Evolutionary conservation across 2,888 invertebrate species (phyloP), one percentile per base, ranked within the genome.

Genomic region (Spodoptera littoralis): DNA sequence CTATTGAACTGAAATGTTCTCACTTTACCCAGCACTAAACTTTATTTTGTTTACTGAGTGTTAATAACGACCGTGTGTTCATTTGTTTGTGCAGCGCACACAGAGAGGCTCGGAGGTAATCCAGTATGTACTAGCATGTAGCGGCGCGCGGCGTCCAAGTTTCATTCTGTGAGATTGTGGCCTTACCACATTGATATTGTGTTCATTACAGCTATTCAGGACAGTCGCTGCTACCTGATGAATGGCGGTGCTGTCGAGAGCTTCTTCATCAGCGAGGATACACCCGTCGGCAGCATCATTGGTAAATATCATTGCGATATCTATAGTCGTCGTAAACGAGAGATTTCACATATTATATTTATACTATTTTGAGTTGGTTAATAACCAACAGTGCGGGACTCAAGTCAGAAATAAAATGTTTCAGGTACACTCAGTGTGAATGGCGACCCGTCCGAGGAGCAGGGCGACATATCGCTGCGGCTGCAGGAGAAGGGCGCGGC

Each of bases 161-260:
- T 57, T 22, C 6, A 8, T 36, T 36, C 6, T 9, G 36, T 36
- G 8, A 9, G 36, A 36, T 8, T 8, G 13, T 45, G 24, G 24
- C 4, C 22, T 42, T 12, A 27, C 22, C 0, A 22, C n/a, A 11
- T n/a, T 42, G 12, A 18, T 1, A 3, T 64, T 76, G 22, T 63
- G 45, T 84, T n/a, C n/a, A n/a, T n/a, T 86, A 4, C 91, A 97
- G 97, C 96, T 75, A 95, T 97, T 85, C 96, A 97, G 81, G 98
- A 98, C 94, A 97, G 97, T 84, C 96, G 98, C 84, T 98, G 98
- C 88, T 98, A 97, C 91, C 93, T 98, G 87, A 97, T 98, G 93
- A 98, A 97, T 84, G 98, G 98, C 44, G 98, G 98, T 50, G 98
- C 98, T 0, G 98, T 98, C 54, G 98, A 98, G 89, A 98, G 97